phyloP scores from a whole-genome alignment of 2,113 vertebrate genomes.

The Halichoeres trimaculatus region DNA sequence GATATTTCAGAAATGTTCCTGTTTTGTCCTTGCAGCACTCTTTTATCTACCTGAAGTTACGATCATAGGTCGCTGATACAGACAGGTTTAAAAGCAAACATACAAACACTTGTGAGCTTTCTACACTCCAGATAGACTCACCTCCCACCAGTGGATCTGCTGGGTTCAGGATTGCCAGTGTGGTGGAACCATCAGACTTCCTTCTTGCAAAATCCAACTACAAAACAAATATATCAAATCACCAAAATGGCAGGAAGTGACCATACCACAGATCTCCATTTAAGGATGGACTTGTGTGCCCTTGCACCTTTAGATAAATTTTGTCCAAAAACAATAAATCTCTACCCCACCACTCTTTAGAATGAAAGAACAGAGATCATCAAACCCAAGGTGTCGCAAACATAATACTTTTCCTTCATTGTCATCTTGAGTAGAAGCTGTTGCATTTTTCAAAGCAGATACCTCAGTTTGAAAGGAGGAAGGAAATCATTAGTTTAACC shows the following conservation, averaged over 20 bases:
- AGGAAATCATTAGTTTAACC: not conserved
- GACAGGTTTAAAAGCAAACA: no score
- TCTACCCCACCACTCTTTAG: not conserved
- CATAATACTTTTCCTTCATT: not conserved
- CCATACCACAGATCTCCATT: not conserved
- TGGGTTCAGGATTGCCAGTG: conserved; percentile 91
- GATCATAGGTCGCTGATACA: not conserved
- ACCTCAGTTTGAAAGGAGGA: not conserved
- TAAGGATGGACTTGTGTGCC: not conserved
- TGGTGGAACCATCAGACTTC: conserved; percentile 93
- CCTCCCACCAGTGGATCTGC: conserved; percentile 90
- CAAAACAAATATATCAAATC: conserved; percentile 16
- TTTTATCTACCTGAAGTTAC: not conserved
- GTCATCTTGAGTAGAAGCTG: not conserved
- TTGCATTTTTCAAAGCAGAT: not conserved
- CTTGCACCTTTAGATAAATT: no score
- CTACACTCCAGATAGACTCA: conserved; percentile 53
- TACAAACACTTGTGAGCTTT: not conserved
- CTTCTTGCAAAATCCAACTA: conserved; percentile 93
- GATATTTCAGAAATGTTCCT: not conserved
- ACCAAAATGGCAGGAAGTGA: not conserved
- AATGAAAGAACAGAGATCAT: not conserved
- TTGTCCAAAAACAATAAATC: not conserved
- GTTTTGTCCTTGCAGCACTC: no score
- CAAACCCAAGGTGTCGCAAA: not conserved